Base-by-base conservation (phyloP, 2,113 vertebrate species). In the Mirza zaza region DNA sequence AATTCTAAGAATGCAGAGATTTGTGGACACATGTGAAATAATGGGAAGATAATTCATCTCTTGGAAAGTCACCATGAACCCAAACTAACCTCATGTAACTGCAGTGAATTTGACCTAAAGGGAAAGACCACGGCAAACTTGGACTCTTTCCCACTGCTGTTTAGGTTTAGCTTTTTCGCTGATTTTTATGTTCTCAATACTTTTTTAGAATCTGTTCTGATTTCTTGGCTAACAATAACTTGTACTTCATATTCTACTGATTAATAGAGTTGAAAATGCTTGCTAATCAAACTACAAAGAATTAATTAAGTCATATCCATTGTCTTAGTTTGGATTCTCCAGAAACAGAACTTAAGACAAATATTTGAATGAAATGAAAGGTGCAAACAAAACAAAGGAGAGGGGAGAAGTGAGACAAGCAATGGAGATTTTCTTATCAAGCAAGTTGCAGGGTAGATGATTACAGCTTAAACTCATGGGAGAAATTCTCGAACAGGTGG, bases 221-320 rank as follows among this genome's bases (percentile, higher is more conserved):
- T 52, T 91, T 90, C 65, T 92, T 87, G 68, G 88, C 81, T 95
- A 63, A 88, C 68, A 48, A 71, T 83, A 70, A 15, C 61, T 83
- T 55, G 36, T 36, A 57, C 71, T 27, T 89, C 59, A 50, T 61
- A 45, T 50, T 94, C 68, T 84, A 76, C n/a, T 50, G 15, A 75
- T 57, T 36, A 34, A 29, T 82, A 36, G 50, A 82, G 21, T 67
- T 85, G 59, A 89, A 93, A 67, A 93, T 79, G 25, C 14, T 91
- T 92, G 32, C 80, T 92, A 18, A 20, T 90, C 39, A 89, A 87
- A 82, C 27, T 63, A 67, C 91, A 81, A 79, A 82, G 11, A 84
- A 92, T 80, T 67, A 80, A 75, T 90, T 94, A 90, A 34, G 29
- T 23, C 48, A 48, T 11, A 84, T 9, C 17, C 9, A 34, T 59